Base-by-base conservation (phyloP, 2,888 invertebrate species). In the Plusia festucae region DNA sequence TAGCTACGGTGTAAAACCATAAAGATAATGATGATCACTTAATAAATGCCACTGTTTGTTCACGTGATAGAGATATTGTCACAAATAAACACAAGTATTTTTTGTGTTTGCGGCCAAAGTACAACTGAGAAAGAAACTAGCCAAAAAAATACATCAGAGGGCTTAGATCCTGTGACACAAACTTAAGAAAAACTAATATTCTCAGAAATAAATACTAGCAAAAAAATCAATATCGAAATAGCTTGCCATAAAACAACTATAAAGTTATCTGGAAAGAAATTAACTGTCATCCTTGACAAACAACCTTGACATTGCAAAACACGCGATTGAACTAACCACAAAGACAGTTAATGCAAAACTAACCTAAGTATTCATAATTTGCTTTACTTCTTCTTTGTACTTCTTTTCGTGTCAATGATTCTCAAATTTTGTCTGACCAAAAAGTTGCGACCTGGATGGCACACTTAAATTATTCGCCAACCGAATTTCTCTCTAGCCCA, bases 1-100 rank as follows among this genome's bases (percentile, higher is more conserved):
- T n/a, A 67, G 53, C 20, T 62, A 67, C 72, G 57, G 65, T 65
- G 32, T 62, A 62, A 24, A 71, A 65, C 49, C 59, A 77, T 74
- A 68, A 55, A 65, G 70, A 73, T 73, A 67, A 74, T 16, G 65
- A 58, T 53, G 46, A 58, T 53, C 30, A 27, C 40, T 60, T 61
- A 22, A 44, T 49, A 63, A 63, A 55, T 15, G 62, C 58, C 68
- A 76, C 61, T 68, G 64, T 77, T 65, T 53, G 64, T 68, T 63
- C 56, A 68, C 62, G 64, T 70, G 78, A 53, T 7, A 16, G 46
- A 22, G 18, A 44, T 9, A 18, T 30, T 16, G 44, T n/a, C 7
- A 53, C 20, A 54, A 46, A 53, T 18, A n/a, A n/a, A n/a, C n/a
- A n/a, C n/a, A n/a, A n/a, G n/a, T n/a, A n/a, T n/a, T n/a, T n/a